A percentile compares a stretch with the other conserved stretches of the same genome.
These are phyloP conservation scores for Malthinus flaveolus DNA, from an alignment of 2,888 invertebrate genomes.

Conservation along the genomic window DNA sequence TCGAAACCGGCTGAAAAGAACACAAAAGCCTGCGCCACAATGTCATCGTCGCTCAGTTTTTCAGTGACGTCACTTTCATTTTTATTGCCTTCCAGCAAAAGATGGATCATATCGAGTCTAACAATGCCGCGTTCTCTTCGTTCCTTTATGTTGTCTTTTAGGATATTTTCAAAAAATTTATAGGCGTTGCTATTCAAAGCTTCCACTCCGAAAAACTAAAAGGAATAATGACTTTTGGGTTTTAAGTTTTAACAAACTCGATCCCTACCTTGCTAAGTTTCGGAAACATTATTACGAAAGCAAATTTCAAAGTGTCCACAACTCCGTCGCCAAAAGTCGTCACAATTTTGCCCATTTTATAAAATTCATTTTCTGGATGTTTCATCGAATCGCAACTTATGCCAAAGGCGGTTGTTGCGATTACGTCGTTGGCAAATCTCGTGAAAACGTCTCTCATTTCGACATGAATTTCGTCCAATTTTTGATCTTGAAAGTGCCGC, in stretches of 20 bases:
- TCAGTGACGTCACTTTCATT: too few relatives aligned
- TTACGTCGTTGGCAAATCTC: conserved; percentile 58
- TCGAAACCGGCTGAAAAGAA: conserved; percentile 61
- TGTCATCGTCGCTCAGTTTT: conserved; percentile 51
- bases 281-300: too few relatives aligned
- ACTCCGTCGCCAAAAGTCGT: conserved; percentile 54
- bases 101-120: conserved; percentile 54
- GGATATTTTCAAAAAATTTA: conserved; percentile 25
- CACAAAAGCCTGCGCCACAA: conserved; percentile 60
- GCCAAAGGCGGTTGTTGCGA: conserved; percentile 60
- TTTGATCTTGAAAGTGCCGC: conserved; percentile 36
- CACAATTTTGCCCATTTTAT: conserved; percentile 56
- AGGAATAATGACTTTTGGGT: too few relatives aligned
- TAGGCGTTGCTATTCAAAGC: conserved; percentile 12
- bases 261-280: too few relatives aligned
- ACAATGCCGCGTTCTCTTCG: conserved; percentile 20
- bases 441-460: conserved; percentile 56
- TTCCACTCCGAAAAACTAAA: conserved; percentile 8
- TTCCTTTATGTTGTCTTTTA: conserved; percentile 19
- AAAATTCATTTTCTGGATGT: conserved; percentile 60
- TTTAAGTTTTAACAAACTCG: too few relatives aligned
- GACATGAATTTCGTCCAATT: conserved; percentile 34
- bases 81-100: conserved; percentile 59
- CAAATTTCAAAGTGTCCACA: too few relatives aligned
- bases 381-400: conserved; percentile 59